phyloP scores from a whole-genome alignment of 2,113 vertebrate species.

The Cyanistes caeruleus region DNA sequence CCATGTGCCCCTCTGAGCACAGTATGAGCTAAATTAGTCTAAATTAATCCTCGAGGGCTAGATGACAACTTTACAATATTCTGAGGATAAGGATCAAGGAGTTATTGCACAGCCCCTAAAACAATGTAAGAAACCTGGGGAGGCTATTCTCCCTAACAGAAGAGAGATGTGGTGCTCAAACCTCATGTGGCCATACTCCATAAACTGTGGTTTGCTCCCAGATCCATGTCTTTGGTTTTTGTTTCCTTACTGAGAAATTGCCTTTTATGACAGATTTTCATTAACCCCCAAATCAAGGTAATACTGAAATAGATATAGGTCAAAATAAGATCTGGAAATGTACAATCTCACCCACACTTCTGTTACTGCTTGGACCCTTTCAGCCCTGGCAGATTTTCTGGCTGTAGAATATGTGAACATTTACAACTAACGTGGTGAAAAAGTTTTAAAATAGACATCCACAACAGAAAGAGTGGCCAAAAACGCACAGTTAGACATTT shows the following conservation, averaged over 20 bases:
- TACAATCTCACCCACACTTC: accelerated
- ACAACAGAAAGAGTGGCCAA: neutral
- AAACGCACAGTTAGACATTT: neutral
- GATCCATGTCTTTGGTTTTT: neutral
- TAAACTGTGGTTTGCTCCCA: neutral
- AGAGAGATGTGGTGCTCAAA: neutral
- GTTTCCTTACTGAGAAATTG: neutral
- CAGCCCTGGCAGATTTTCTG: neutral
- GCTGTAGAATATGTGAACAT: neutral
- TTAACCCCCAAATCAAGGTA: neutral
- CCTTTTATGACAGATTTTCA: neutral
- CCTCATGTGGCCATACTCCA: accelerated
- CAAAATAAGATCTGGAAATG: neutral
- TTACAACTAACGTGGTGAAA: neutral
- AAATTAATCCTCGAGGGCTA: neutral
- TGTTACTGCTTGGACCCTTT: neutral
- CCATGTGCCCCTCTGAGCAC: neutral
- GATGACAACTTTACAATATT: neutral
- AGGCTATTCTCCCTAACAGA: neutral
- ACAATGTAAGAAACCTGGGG: neutral
- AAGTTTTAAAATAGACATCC: neutral
- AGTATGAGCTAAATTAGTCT: neutral
- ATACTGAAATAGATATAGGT: neutral
- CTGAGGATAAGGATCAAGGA: neutral
- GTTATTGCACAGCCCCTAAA: accelerated